Evolutionary conservation across 2,113 vertebrate species (phyloP), one percentile per base, ranked within the genome.

Genomic region (Pomatostomus ruficeps): DNA sequence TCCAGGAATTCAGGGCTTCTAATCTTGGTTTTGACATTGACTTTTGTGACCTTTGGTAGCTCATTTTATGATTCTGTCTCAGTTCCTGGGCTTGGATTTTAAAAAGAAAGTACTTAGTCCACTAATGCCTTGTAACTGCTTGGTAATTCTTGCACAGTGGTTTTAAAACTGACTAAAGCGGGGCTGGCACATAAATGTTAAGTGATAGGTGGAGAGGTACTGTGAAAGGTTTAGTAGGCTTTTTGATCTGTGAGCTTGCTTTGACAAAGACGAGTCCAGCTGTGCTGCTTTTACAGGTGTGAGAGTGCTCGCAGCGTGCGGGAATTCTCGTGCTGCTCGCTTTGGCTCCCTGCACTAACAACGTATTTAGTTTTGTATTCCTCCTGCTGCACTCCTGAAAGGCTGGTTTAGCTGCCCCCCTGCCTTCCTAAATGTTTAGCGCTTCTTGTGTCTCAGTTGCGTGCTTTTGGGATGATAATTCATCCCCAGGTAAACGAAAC

Each of bases 41-140:
- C 88, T 94, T 96, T 91, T 71, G 55, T 67, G 91, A 94, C 85
- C 95, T 93, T 85, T 90, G 75, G 51, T 94, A 90, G 76, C 43
- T 71, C 75, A 6, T 91, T 91, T 89, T 94, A 76, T 88, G 49
- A 21, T 93, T 91, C 71, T 74, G 12, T 31, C 71, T 91, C 40
- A 38, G 59, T 88, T 92, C 65, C 57, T 91, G 63, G 21, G 36
- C 78, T 89, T 83, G 46, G n/a, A 33, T 92, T 91, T 95, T 9
- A 49, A 83, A 89, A 94, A 85, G 67, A 93, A 80, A 88, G 78
- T 75, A 48, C 82, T 90, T 92, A 77, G 72, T 75, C 40, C 68
- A 14, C 24, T 72, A n/a, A 43, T 70, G 24, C 71, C 78, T 95
- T 55, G 28, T 9, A 35, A 93, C 35, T 40, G 71, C 94, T 89